These are phyloP conservation scores for Xyrichtys novacula DNA, from an alignment of 2,797 vertebrate genomes.

Conservation along the genomic window DNA sequence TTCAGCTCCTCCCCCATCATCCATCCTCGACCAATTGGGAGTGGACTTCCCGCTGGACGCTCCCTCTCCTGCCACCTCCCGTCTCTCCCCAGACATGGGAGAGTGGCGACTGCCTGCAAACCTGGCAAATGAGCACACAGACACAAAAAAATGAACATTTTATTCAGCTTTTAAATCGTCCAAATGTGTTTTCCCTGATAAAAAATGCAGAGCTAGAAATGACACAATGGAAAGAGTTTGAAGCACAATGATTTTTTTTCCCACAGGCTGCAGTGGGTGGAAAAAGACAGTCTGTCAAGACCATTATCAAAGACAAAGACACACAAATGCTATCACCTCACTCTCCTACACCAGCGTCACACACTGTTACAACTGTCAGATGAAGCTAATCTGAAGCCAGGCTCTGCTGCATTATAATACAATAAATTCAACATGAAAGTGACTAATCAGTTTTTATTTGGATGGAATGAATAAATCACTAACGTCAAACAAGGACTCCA, in stretches of 20 bases:
- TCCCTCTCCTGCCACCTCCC: constrained; percentile 87
- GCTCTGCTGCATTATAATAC: background rate
- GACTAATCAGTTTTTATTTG: background rate
- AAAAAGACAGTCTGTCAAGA: constrained; percentile 5
- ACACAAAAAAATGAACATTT: background rate
- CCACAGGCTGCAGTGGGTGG: constrained; percentile 33
- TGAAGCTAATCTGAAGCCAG: constrained; percentile 13
- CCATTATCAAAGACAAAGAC: constrained; percentile 25
- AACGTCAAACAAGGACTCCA: background rate
- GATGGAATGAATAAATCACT: constrained; percentile 11
- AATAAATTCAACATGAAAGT: background rate
- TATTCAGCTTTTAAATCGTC: constrained; percentile 3
- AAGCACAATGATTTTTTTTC: constrained; percentile 39
- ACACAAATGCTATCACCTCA: constrained; percentile 19
- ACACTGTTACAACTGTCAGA: constrained; percentile 31
- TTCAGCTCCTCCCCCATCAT: constrained; percentile 83
- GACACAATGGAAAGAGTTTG: background rate
- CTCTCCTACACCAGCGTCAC: constrained; percentile 12
- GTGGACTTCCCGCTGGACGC: constrained; percentile 91
- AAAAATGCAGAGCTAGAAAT: constrained; percentile 26
- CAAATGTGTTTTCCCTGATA: constrained; percentile 8
- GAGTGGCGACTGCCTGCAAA: constrained; percentile 93
- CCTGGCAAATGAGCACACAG: constrained; percentile 75
- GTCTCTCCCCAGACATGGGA: constrained; percentile 92
- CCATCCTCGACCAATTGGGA: constrained; percentile 93